Evolutionary conservation across 30 jellyfish, hydroid and myxozoan species (phyloP).

Genomic region (Phacellophora camtschatica): DNA sequence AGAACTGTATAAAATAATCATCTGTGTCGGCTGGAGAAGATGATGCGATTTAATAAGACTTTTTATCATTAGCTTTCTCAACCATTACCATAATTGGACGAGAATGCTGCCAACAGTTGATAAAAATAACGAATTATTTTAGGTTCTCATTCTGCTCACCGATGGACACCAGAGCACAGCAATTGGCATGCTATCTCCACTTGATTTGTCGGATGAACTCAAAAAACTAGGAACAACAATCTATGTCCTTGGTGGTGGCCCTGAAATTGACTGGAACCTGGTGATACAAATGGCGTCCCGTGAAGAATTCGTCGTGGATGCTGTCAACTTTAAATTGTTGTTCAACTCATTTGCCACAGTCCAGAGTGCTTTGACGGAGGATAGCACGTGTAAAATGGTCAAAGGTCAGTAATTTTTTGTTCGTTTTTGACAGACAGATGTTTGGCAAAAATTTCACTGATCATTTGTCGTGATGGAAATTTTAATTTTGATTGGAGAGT

Average conservation of each 20-base stretch:
- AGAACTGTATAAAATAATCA: too few relatives aligned
- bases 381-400: conserved; percentile 2
- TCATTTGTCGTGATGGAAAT: too few relatives aligned
- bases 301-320: conserved; percentile 35
- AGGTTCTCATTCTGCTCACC: conserved; percentile 64
- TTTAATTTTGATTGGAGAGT: too few relatives aligned
- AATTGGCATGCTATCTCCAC: conserved; percentile 32
- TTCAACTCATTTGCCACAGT: conserved; percentile 10
- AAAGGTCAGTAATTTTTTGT: too few relatives aligned
- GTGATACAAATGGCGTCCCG: conserved; percentile 66
- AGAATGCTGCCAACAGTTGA: too few relatives aligned
- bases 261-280: conserved; percentile 57
- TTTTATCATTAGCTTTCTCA: too few relatives aligned
- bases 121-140: too few relatives aligned
- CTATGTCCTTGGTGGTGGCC: conserved; percentile 77
- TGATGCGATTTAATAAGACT: too few relatives aligned
- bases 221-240: conserved; percentile 56
- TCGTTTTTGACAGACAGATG: too few relatives aligned
- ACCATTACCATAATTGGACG: too few relatives aligned
- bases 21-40: too few relatives aligned
- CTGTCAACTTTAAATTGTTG: conserved; percentile 59
- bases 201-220: conserved; percentile 17
- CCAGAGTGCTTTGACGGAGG: conserved; percentile 13
- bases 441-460: too few relatives aligned
- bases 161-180: conserved; percentile 73